Evolutionary conservation across 2,888 invertebrate species (phyloP), one percentile per base, ranked within the genome.

Genomic region (Perdita meconis): DNA sequence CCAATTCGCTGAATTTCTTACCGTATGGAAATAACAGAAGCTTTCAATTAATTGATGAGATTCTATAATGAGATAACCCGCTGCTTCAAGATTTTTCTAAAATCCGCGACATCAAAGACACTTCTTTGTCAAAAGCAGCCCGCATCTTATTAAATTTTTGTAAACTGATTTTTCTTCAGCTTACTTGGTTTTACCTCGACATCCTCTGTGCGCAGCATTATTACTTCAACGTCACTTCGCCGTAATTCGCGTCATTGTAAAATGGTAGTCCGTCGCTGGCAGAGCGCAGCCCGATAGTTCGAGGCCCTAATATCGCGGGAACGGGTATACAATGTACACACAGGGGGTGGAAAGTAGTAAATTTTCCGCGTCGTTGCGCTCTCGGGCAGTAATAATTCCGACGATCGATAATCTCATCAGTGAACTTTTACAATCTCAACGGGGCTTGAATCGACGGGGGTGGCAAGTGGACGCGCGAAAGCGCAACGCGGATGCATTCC

Each of bases 401-500:
- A 10, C 47, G 72, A 50, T 76, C 76, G 70, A 76, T 77, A 80
- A 78, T 74, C 67, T 80, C 70, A 67, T 78, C 74, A 51, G 69
- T 38, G 56, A 84, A 79, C 71, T 84, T 76, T 84, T 68, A 79
- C 70, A 84, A 81, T 83, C 75, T 70, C 69, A 26, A 42, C 61
- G 16, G 24, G 6, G 6, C 22, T n/a, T 0, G 16, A 26, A 30
- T 19, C 2, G 30, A 2, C 2, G 19, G 10, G 38, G 13, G 42
- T 0, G 67, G 61, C 19, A 44, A 51, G 51, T 30, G 59, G 55
- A 60, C 26, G 72, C 55, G 44, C 38, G 78, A 56, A 61, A 65
- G 73, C 61, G 57, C 55, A 59, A 50, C 50, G 51, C 19, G 73
- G 64, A 47, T 61, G 61, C 86, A 90, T 90, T 90, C 90, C 78